Evolutionary conservation across 53 echinoderm and acorn worm genomes (phyloP).

Genomic region (Antedon mediterranea): DNA sequence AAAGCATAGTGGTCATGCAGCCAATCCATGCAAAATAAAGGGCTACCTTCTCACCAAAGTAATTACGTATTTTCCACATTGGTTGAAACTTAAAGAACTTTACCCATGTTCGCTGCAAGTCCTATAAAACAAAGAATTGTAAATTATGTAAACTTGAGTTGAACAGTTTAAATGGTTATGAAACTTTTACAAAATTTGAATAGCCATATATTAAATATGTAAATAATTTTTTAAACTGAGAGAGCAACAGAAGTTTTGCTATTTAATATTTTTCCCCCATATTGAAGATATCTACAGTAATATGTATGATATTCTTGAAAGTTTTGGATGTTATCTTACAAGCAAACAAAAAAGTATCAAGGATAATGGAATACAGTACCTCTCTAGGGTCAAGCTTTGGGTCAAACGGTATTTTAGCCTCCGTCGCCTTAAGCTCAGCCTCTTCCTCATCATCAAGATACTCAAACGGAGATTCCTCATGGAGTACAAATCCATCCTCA

Average conservation of each 20-base stretch:
- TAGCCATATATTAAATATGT: too few species aligned
- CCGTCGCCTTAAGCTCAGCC: constrained; percentile 25
- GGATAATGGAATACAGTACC: constrained; percentile 8
- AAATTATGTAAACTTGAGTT: too few species aligned
- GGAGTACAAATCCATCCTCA: constrained; percentile 66
- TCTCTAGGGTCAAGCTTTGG: constrained; percentile 53
- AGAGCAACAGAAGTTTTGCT: too few species aligned
- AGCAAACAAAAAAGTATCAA: too few species aligned
- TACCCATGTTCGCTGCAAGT: constrained; percentile 73
- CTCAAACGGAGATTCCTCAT: constrained; percentile 68
- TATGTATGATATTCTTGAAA: too few species aligned
- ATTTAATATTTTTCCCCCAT: too few species aligned
- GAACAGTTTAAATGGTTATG: too few species aligned
- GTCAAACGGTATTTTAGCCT: constrained; percentile 35
- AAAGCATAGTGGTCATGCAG: constrained; percentile 55
- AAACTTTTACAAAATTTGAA: too few species aligned
- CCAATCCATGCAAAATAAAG: constrained; percentile 99
- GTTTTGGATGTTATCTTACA: too few species aligned
- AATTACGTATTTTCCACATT: constrained; percentile 92
- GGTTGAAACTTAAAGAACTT: constrained; percentile 63
- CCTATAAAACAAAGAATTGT: constrained; percentile 18
- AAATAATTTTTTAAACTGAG: too few species aligned
- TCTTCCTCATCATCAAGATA: constrained; percentile 58
- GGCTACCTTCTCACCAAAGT: constrained; percentile 92
- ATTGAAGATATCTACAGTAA: too few species aligned